Conservation (phyloP, 2,113 vertebrate species). For the Grantiella picta region DNA sequence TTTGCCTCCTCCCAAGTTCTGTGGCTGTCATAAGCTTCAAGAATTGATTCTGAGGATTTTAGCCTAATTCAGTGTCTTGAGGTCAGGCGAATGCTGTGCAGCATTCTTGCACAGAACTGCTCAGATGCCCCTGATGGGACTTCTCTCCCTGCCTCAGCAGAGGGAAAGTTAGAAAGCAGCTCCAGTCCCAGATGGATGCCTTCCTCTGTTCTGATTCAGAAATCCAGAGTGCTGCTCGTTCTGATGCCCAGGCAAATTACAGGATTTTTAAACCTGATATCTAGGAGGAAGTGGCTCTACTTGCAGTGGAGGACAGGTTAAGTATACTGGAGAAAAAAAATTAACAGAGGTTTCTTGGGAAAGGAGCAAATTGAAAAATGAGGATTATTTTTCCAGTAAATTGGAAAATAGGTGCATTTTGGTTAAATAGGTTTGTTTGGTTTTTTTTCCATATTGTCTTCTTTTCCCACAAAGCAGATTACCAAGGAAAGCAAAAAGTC, state of each 20-base stretch:
- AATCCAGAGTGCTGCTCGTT: not conserved
- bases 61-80: not conserved
- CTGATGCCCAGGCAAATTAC: not conserved
- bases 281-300: not conserved
- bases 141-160: not conserved
- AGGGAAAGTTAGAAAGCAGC: not conserved
- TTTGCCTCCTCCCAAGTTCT: not conserved
- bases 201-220: not conserved
- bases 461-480: not conserved
- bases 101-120: not conserved
- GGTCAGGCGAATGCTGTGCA: not conserved
- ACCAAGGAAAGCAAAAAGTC: not conserved
- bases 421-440: not conserved
- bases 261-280: not conserved
- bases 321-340: not conserved
- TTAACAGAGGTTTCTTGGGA: not conserved
- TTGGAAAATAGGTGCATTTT: not conserved
- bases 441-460: not conserved
- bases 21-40: not conserved
- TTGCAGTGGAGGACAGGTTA: not conserved
- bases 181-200: not conserved
- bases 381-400: not conserved
- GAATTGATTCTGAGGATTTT: not conserved
- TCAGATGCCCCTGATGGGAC: not conserved
- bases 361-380: not conserved